These are phyloP conservation scores for Entomyzon cyanotis DNA, from an alignment of 2,113 vertebrate species.

Conservation along the genomic window DNA sequence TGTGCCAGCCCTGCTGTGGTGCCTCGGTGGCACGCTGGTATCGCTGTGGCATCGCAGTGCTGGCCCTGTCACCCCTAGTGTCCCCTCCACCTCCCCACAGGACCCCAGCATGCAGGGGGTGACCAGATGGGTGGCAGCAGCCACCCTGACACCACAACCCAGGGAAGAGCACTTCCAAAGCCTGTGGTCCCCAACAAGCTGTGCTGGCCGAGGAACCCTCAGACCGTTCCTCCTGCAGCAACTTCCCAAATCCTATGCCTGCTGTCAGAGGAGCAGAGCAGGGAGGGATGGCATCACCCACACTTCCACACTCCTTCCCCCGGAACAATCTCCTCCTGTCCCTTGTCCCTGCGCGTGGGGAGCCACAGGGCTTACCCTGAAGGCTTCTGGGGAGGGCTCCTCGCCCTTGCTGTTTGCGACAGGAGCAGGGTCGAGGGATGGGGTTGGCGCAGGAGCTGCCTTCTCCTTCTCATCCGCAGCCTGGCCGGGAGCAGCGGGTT, in stretches of 20 bases:
- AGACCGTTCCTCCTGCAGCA: not conserved
- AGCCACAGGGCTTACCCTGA: conserved; percentile 79
- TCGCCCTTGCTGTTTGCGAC: conserved; percentile 78
- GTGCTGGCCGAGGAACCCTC: not conserved
- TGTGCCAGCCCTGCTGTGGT: not conserved
- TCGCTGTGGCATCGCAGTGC: accelerated
- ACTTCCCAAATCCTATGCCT: not conserved
- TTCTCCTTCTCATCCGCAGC: conserved; percentile 85
- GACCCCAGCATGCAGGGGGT: accelerated
- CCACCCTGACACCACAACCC: not conserved
- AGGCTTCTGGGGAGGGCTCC: conserved; percentile 80
- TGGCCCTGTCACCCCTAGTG: not conserved
- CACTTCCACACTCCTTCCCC: not conserved
- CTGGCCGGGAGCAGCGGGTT: conserved; percentile 77
- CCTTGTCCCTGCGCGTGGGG: accelerated
- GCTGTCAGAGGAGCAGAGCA: not conserved
- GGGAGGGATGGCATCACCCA: not conserved
- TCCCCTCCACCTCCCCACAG: not conserved
- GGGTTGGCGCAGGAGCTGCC: conserved; percentile 49
- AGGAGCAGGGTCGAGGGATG: conserved; percentile 7
- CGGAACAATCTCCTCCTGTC: not conserved
- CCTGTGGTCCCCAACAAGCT: not conserved
- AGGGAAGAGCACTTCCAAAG: not conserved
- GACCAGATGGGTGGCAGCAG: not conserved
- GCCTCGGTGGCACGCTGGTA: accelerated